A percentile compares a stretch with the other conserved stretches of the same genome.
These are phyloP conservation scores for Cantharis rufa DNA, from an alignment of 2,888 invertebrate genomes.

Conservation along the genomic window DNA sequence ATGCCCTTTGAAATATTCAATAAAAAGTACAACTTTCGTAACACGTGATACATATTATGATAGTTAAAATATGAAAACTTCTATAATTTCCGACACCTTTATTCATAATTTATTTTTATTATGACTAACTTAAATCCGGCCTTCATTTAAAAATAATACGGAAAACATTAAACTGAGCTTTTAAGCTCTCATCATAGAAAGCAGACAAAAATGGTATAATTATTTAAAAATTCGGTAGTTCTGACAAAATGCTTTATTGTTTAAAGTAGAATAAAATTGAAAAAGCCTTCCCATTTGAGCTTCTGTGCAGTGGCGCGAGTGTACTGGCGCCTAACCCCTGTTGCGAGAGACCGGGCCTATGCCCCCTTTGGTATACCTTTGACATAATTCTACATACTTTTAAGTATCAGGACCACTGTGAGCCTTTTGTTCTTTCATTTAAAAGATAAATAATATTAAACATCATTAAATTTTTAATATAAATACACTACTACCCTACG, in stretches of 20 bases:
- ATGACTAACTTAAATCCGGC: slow-evolving; percentile 44
- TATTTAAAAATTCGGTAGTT: not conserved
- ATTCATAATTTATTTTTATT: slow-evolving; percentile 44
- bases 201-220: not conserved
- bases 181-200: not conserved
- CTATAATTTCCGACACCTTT: slow-evolving; percentile 36
- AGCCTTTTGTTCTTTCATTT: not conserved
- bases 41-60: slow-evolving; percentile 34
- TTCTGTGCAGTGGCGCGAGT: slow-evolving; percentile 37
- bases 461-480: not conserved
- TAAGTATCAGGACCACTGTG: not conserved
- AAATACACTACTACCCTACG: not conserved
- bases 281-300: slow-evolving; percentile 26
- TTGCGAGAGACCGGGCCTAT: slow-evolving; percentile 36
- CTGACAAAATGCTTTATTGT: not conserved
- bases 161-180: not conserved
- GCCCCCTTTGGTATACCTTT: slow-evolving; percentile 35
- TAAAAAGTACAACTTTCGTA: slow-evolving; percentile 21
- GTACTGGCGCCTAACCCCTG: slow-evolving; percentile 39
- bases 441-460: not conserved
- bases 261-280: slow-evolving; percentile 15
- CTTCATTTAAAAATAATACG: slow-evolving; percentile 34
- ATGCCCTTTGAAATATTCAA: not conserved
- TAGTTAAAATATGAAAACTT: slow-evolving; percentile 36
- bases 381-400: slow-evolving; percentile 28